A percentile compares a stretch with the other conserved stretches of the same genome.
Conservation (phyloP, 2,888 invertebrate genomes). For the Thymelicus lineola region DNA sequence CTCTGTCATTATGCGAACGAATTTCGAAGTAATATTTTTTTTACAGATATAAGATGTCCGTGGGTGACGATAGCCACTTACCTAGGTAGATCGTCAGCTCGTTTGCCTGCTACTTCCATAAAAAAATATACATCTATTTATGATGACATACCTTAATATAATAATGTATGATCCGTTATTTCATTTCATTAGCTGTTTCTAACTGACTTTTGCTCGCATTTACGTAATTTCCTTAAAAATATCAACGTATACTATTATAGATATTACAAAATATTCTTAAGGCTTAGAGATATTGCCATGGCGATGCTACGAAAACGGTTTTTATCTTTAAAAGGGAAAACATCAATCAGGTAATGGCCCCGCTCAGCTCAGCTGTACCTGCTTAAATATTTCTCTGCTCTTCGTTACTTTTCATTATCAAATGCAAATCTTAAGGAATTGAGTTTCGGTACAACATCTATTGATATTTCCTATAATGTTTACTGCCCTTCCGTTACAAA, state of each 20-base stretch:
- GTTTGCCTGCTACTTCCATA: no score
- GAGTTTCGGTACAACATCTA: neutral
- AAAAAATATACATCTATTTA: no score
- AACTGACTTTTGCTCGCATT: no score
- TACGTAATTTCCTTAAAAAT: neutral
- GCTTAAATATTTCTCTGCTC: neutral
- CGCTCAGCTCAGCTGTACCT: constrained; percentile 4
- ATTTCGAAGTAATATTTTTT: no score
- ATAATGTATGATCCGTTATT: no score
- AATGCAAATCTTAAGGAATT: constrained; percentile 15
- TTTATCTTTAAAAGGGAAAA: constrained; percentile 31
- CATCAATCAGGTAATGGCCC: constrained; percentile 24
- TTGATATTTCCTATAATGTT: neutral
- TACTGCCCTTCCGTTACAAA: no score
- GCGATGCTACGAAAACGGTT: constrained; percentile 1
- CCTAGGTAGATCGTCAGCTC: no score
- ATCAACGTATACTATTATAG: neutral
- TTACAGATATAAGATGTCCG: no score
- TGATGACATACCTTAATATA: no score
- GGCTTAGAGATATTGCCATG: neutral
- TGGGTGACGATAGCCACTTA: no score
- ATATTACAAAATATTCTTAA: constrained; percentile 14
- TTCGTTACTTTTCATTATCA: constrained; percentile 2
- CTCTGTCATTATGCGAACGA: no score
- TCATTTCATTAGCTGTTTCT: no score